Percentiles rank a stretch among this genome's conserved stretches.
Conservation (phyloP, 2,888 invertebrate genomes). For the Spisula subtruncata region DNA sequence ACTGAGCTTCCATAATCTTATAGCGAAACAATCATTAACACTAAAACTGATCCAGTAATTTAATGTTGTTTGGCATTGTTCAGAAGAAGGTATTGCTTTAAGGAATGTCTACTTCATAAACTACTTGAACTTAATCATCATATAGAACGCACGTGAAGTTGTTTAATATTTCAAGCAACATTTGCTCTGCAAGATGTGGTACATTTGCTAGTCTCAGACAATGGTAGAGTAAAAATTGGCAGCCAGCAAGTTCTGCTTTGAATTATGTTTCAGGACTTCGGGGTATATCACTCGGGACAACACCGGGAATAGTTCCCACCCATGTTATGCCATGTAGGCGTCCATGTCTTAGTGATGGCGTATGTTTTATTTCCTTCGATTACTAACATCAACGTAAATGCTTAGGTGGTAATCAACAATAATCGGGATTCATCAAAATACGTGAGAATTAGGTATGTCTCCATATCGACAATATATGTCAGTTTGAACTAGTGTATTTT, state of each 20-base stretch:
- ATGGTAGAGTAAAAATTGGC: not conserved
- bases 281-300: not conserved
- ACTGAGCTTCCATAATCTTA: no score
- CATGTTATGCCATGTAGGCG: not conserved
- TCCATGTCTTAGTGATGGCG: not conserved
- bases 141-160: not conserved
- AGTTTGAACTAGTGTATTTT: not conserved
- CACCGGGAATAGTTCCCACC: not conserved
- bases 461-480: not conserved
- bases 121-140: not conserved
- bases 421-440: not conserved
- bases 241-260: not conserved
- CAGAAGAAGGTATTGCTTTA: not conserved
- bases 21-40: no score
- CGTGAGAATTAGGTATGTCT: not conserved
- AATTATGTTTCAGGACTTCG: not conserved
- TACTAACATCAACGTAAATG: slow-evolving; percentile 2
- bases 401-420: not conserved
- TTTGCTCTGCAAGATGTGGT: not conserved
- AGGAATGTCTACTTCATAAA: not conserved
- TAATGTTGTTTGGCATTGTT: not conserved
- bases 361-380: not conserved
- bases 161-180: not conserved
- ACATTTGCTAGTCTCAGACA: not conserved
- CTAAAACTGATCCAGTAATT: no score